A percentile compares a stretch with the other conserved stretches of the same genome.
Evolutionary conservation across 2,113 vertebrate species (phyloP).

Genomic region (Vulpes vulpes): DNA sequence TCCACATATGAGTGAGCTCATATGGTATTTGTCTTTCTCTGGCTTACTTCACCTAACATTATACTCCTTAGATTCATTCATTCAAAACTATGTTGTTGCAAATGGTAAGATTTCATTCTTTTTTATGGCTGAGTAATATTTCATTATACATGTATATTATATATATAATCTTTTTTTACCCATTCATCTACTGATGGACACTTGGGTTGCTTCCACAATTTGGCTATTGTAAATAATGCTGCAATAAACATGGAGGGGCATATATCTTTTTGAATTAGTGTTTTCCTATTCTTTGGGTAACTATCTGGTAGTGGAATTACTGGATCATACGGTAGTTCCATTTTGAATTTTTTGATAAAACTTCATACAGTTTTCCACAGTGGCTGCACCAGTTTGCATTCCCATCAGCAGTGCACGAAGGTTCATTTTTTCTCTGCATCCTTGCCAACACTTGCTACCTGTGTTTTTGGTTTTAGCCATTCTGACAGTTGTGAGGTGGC

Average conservation of each 20-base stretch:
- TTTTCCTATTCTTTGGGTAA: not conserved
- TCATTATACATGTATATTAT: not conserved
- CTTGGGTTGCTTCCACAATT: not conserved
- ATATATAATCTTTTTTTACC: not conserved
- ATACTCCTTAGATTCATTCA: not conserved
- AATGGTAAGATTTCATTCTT: not conserved
- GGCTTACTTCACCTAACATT: not conserved
- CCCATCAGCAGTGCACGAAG: not conserved
- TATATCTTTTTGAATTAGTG: not conserved
- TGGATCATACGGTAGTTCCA: not conserved
- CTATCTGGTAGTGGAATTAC: not conserved
- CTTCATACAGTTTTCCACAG: not conserved
- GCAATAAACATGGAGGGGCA: not conserved
- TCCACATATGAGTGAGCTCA: not conserved
- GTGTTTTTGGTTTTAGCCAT: not conserved
- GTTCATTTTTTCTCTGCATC: not conserved
- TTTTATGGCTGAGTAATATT: not conserved
- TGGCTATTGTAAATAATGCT: not conserved
- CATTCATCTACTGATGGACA: not conserved
- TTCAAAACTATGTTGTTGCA: not conserved
- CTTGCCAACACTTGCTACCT: not conserved
- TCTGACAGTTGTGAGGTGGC: not conserved
- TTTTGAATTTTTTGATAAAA: not conserved
- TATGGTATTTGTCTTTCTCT: not conserved
- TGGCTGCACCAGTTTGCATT: not conserved